Evolutionary conservation across 2,797 vertebrate species (phyloP), one percentile per base, ranked within the genome.

Genomic region (Mormyrops attenuatus): DNA sequence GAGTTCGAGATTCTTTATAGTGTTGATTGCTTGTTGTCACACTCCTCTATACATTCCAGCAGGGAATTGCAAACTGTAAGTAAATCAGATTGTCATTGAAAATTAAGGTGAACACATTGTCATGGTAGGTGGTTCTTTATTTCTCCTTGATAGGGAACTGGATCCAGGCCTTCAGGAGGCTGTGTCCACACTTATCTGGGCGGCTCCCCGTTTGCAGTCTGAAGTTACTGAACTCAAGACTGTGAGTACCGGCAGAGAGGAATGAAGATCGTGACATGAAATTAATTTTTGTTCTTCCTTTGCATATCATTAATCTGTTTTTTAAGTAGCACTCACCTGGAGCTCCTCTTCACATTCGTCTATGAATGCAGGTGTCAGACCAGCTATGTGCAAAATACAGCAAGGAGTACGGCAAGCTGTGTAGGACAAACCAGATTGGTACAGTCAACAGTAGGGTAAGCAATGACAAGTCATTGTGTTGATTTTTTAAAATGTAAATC

Each of bases 301-400:
- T 87, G 34, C 26, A 57, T 38, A 38, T 80, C 73, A 44, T n/a
- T 80, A 20, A 20, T 41, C 17, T 17, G 38, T 80, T 77, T 38
- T 80, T 80, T 44, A 80, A 80, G 15, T 80, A 50, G n/a, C 47
- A 50, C 41, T 26, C 41, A 47, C 55, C 52, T 87, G 52, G 4
- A 88, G 38, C 57, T 60, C 34, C 3, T 26, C 17, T 44, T 87
- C 34, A 57, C 53, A 44, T 80, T 34, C 3, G 0, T 7, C 17
- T 92, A 49, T 47, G 5, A 85, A 47, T 92, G 34, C 92, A 99
- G 98, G 98, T 99, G 88, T 97, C 98, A 88, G 98, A 98, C 90
- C 98, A 99, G 91, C 95, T 99, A 8, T 99, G 98, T 94, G 97
- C 98, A 92, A 99, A 99, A 94, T 99, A 99, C 91, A 99, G 98